Percentiles rank a stretch among this genome's conserved stretches.
Evolutionary conservation across 2,888 invertebrate species (phyloP).

Genomic region (Lithophane ornitopus): DNA sequence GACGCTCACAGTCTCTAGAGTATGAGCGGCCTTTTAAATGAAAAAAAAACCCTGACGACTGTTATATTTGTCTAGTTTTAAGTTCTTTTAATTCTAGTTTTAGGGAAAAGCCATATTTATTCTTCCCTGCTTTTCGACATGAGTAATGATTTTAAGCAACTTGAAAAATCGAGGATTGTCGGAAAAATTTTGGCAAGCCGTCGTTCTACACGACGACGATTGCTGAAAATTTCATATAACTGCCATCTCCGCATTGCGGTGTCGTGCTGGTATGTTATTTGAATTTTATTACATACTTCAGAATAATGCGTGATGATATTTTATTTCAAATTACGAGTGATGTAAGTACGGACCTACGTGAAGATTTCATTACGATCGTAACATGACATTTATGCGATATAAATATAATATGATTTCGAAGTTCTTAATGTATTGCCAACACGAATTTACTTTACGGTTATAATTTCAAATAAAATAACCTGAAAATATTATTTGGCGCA

Average conservation of each 20-base stretch:
- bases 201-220: conserved; percentile 33
- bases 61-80: conserved; percentile 50
- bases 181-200: conserved; percentile 48
- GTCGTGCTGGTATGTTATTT: conserved; percentile 48
- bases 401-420: conserved; percentile 13
- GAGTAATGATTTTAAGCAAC: conserved; percentile 40
- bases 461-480: background rate
- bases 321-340: conserved; percentile 41
- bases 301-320: conserved; percentile 45
- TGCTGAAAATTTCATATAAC: conserved; percentile 51
- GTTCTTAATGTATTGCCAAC: conserved; percentile 17
- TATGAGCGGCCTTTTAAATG: conserved; percentile 48
- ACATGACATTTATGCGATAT: conserved; percentile 16
- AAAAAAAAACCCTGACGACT: conserved; percentile 38
- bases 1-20: conserved; percentile 49
- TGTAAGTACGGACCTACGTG: conserved; percentile 10
- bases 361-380: conserved; percentile 38
- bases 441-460: conserved; percentile 12
- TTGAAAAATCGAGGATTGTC: conserved; percentile 39
- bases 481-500: conserved; percentile 5
- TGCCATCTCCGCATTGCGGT: conserved; percentile 64
- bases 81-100: conserved; percentile 38
- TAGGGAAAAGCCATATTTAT: conserved; percentile 38
- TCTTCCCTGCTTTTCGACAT: conserved; percentile 14
- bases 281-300: conserved; percentile 51